Evolutionary conservation across 2,113 vertebrate species (phyloP).

Genomic region (Loxodonta africana): DNA sequence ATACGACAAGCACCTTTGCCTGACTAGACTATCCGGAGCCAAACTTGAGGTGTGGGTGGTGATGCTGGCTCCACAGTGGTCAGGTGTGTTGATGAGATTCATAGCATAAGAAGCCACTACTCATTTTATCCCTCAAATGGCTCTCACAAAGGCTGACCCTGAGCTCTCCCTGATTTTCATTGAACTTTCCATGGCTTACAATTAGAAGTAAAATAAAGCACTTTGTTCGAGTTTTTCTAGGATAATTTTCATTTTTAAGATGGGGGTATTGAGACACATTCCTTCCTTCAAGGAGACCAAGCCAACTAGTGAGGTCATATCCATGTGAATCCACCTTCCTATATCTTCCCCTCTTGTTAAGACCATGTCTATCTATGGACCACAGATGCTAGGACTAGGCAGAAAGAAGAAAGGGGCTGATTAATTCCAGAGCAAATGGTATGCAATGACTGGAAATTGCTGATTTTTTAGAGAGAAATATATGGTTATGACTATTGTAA

Average conservation of each 20-base stretch:
- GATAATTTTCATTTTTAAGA: conserved; percentile 8
- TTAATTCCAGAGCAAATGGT: background rate
- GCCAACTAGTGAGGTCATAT: background rate
- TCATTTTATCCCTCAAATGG: background rate
- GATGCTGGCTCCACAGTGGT: background rate
- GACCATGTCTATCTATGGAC: background rate
- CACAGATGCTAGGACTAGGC: background rate
- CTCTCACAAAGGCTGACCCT: background rate
- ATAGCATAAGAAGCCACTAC: background rate
- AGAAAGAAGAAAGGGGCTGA: background rate
- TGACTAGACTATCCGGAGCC: background rate
- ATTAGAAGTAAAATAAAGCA: background rate
- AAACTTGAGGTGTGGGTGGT: background rate
- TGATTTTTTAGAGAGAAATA: background rate
- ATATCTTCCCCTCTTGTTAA: background rate
- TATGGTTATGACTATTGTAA: background rate
- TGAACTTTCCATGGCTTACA: background rate
- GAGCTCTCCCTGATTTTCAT: background rate
- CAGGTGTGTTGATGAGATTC: background rate
- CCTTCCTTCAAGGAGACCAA: background rate
- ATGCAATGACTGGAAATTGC: background rate
- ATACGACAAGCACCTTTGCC: background rate
- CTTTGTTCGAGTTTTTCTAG: background rate
- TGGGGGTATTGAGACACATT: background rate
- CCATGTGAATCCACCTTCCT: accelerated